phyloP scores from a whole-genome alignment of 2,797 vertebrate genomes.

The Schizothorax lantsangensis region DNA sequence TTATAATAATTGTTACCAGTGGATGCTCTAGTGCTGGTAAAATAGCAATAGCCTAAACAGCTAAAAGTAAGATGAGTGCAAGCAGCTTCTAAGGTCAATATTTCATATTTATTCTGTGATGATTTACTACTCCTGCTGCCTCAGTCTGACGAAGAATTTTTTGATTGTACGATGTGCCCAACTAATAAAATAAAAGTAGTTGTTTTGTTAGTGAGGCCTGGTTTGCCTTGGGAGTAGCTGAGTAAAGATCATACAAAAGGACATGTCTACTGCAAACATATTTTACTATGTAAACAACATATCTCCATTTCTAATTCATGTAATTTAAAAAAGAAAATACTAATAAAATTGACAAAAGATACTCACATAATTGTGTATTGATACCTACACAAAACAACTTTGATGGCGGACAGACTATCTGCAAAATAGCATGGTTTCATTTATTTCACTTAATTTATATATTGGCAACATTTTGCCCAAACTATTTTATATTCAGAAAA shows the following conservation, averaged over 20 bases:
- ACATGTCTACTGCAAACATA: background rate
- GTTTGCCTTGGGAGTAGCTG: background rate
- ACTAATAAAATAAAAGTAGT: background rate
- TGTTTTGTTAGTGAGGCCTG: constrained; percentile 1
- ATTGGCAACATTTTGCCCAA: background rate
- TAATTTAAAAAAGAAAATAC: background rate
- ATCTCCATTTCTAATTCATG: background rate
- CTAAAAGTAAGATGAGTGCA: background rate
- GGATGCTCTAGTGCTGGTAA: background rate
- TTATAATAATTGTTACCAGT: constrained; percentile 33
- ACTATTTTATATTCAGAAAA: background rate
- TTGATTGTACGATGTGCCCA: background rate
- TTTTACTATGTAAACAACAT: background rate
- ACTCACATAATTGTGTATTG: background rate
- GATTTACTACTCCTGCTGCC: background rate
- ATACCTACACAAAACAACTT: background rate
- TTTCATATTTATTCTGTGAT: background rate
- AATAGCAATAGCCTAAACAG: constrained; percentile 6
- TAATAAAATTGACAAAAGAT: background rate
- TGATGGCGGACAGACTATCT: background rate
- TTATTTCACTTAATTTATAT: background rate
- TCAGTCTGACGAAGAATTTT: background rate
- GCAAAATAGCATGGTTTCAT: background rate
- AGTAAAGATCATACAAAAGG: background rate
- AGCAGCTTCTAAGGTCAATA: background rate